Percentiles rank a stretch among this genome's conserved stretches.
Conservation (phyloP, 2,113 vertebrate genomes). For the Sitta europaea region DNA sequence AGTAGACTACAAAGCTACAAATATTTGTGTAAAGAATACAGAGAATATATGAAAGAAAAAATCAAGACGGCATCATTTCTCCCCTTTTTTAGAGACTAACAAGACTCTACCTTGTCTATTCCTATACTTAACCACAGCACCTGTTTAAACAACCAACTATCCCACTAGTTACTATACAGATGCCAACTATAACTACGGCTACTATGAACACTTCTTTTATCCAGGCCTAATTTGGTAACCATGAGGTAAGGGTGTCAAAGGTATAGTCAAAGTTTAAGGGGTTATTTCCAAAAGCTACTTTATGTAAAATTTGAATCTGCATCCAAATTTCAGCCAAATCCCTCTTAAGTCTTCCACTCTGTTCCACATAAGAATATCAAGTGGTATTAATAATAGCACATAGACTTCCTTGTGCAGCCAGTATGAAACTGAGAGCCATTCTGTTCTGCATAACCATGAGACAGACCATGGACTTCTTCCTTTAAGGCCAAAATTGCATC, state of each 20-base stretch:
- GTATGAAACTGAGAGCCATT: not conserved
- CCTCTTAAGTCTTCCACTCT: not conserved
- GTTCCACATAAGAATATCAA: not conserved
- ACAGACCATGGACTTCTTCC: not conserved
- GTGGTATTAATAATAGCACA: not conserved
- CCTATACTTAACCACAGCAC: not conserved
- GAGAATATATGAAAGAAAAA: not conserved
- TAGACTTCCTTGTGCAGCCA: not conserved
- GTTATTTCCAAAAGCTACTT: not conserved
- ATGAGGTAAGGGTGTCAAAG: not conserved
- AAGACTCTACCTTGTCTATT: not conserved
- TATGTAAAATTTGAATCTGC: not conserved
- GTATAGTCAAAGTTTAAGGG: not conserved
- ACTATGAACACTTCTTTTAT: not conserved
- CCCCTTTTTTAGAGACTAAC: fast-evolving
- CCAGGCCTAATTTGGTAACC: not conserved
- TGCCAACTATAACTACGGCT: not conserved
- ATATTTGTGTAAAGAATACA: not conserved
- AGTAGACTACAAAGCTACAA: not conserved
- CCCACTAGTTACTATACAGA: not conserved
- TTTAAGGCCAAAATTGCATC: not conserved
- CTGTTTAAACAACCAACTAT: not conserved
- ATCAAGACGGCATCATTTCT: fast-evolving
- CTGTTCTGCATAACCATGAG: not conserved
- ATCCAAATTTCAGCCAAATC: not conserved